These are phyloP conservation scores for Dasypogon diadema DNA, from an alignment of 2,888 invertebrate species.

Conservation along the genomic window DNA sequence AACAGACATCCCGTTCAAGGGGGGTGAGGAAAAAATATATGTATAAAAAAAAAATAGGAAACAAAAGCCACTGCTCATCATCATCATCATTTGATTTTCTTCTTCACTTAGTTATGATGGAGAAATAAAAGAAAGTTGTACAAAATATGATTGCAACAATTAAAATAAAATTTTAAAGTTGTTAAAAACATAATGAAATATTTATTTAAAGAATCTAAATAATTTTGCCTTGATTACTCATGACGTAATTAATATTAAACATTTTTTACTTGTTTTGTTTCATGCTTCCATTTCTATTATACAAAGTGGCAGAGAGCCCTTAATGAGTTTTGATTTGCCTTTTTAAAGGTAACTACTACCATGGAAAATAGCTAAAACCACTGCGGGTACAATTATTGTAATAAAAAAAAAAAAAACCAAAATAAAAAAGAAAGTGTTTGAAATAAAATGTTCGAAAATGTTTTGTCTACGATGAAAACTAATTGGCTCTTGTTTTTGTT, in stretches of 20 bases:
- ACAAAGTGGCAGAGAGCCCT: neutral
- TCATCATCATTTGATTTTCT: too few species aligned
- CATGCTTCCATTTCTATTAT: neutral
- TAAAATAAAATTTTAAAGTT: constrained; percentile 28
- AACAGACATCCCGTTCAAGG: too few species aligned
- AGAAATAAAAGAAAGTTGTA: neutral
- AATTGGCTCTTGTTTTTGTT: neutral
- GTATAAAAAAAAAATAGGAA: neutral
- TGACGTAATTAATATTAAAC: too few species aligned
- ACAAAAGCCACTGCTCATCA: too few species aligned
- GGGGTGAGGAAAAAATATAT: neutral
- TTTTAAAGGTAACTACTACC: too few species aligned
- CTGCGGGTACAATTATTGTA: neutral
- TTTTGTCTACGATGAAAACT: neutral
- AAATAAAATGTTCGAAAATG: neutral
- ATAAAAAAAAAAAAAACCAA: neutral
- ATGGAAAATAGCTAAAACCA: too few species aligned
- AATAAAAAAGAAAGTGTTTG: neutral
- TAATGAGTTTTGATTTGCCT: neutral
- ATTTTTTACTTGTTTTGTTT: neutral
- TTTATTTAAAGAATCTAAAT: constrained; percentile 25
- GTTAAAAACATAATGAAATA: constrained; percentile 38
- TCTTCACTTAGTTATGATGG: too few species aligned
- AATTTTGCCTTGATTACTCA: neutral
- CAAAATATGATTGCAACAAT: constrained; percentile 17